phyloP scores from a whole-genome alignment of 2,113 vertebrate genomes.

The Alligator sinensis region DNA sequence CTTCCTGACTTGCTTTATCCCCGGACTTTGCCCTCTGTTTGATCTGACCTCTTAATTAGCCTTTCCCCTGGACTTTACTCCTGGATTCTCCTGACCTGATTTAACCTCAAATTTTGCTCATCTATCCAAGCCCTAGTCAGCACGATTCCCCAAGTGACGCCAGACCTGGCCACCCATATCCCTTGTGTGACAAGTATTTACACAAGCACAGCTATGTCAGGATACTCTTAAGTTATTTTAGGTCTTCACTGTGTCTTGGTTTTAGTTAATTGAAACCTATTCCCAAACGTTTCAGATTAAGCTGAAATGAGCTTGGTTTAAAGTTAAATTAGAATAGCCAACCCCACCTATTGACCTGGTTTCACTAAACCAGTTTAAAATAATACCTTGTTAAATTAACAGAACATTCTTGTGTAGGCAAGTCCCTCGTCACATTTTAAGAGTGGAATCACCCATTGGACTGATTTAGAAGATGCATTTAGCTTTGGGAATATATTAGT shows the following conservation, averaged over 20 bases:
- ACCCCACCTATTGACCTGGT: neutral
- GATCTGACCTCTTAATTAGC: no score
- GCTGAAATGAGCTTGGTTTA: neutral
- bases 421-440: neutral
- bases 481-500: neutral
- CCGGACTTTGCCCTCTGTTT: no score
- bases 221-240: neutral
- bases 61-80: no score
- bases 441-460: neutral
- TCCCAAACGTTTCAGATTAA: neutral
- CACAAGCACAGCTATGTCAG: neutral
- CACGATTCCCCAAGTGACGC: no score
- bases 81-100: no score
- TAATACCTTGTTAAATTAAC: neutral
- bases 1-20: no score
- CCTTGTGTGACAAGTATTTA: neutral
- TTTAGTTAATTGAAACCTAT: neutral
- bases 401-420: fast-evolving
- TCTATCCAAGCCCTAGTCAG: no score
- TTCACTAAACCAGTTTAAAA: neutral
- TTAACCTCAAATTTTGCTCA: no score
- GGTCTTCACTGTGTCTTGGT: neutral
- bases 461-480: neutral
- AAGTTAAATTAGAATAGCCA: neutral
- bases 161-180: no score